Conservation (phyloP, 1,140 invertebrate species). For the Scaptomyza graminum region DNA sequence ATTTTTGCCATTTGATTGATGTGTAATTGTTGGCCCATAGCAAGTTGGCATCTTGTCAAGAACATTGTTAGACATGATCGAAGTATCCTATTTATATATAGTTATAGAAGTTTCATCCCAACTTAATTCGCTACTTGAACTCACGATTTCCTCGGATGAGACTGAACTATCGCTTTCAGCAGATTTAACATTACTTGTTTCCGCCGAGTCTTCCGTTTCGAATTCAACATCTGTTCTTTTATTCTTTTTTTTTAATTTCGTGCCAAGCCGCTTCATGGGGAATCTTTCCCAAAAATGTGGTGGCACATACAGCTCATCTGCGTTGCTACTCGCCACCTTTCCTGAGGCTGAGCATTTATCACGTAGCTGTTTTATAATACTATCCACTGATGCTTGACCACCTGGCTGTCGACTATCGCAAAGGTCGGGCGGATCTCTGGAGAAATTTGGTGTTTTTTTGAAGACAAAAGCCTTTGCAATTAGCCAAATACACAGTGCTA, state of each 20-base stretch:
- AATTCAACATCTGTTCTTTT: neutral
- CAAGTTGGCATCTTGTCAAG: constrained; percentile 15
- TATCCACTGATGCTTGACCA: constrained; percentile 15
- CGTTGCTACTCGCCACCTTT: neutral
- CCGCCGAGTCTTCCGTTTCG: neutral
- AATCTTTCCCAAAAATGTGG: constrained; percentile 19
- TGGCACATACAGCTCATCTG: constrained; percentile 19
- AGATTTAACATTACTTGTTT: neutral
- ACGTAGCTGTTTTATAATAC: constrained; percentile 11
- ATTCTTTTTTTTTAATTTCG: neutral
- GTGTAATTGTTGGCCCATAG: constrained; percentile 3
- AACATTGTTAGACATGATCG: neutral
- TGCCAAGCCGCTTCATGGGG: neutral
- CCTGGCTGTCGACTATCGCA: constrained; percentile 14
- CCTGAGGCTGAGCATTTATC: constrained; percentile 14
- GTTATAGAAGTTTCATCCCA: neutral
- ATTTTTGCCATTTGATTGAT: neutral
- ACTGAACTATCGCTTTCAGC: neutral
- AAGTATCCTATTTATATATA: neutral
- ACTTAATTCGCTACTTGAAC: neutral
- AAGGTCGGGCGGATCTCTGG: neutral
- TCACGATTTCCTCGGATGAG: neutral
- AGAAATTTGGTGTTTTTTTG: neutral
- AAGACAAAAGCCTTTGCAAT: constrained; percentile 29
- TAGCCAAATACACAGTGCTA: constrained; percentile 4